Evolutionary conservation across 2,888 invertebrate species (phyloP), one percentile per base, ranked within the genome.

Genomic region (Mimachlamys varia): DNA sequence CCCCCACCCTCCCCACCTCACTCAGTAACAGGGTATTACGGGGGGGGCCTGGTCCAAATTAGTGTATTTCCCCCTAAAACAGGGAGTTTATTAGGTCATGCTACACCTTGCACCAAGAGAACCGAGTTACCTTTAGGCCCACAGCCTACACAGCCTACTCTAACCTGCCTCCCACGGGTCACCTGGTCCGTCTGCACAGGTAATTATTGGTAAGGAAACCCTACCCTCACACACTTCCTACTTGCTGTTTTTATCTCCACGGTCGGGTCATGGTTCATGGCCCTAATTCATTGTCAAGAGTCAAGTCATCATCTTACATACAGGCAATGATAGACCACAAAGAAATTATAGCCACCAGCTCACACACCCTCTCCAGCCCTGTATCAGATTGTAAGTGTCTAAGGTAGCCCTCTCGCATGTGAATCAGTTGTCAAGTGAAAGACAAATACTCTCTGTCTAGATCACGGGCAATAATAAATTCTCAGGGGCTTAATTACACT

Each of bases 261-360:
- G 27, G 76, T 27, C 76, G 15, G 76, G 76, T 76, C 76, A 76
- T 27, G 76, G 76, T 33, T 76, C 76, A 76, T 27, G 76, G 27
- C 76, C 76, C 76, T 76, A 76, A 76, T 76, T 76, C 76, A 76
- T 76, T 76, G 76, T 76, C 76, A 27, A 76, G 76, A 76, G 76
- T 17, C 76, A 22, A 76, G 76, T 76, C 76, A 76, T 76, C 76
- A 76, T 76, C 76, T 76, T 76, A 76, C 76, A 76, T 76, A 76
- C 33, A 76, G 27, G 76, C 76, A 76, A 76, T 33, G 76, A 76
- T n/a, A 62, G 27, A 76, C 76, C 22, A 76, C 76, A 76, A 76
- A 76, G 76, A 76, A 76, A 76, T 76, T 76, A 76, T 76, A 76
- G 76, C 12, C 76, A 76, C 15, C 12, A 76, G 33, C 33, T 76